Evolutionary conservation across 2,797 vertebrate species (phyloP).

Genomic region (Leptoclinus maculatus): DNA sequence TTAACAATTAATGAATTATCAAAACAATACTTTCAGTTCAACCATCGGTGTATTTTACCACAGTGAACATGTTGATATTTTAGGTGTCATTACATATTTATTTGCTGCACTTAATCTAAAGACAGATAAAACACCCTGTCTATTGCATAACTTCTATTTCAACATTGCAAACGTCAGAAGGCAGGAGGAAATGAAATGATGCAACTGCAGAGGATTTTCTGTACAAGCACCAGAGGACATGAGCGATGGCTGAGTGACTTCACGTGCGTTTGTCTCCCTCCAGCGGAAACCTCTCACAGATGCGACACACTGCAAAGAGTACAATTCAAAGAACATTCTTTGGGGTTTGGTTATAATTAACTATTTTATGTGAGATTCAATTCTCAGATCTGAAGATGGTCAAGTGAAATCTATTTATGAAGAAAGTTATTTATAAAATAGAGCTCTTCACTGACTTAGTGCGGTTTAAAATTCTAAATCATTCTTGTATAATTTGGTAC

Average conservation of each 20-base stretch:
- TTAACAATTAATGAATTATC: not conserved
- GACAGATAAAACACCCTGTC: not conserved
- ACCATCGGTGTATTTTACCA: not conserved
- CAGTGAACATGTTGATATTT: not conserved
- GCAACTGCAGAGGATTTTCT: conserved; percentile 59
- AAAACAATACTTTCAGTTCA: not conserved
- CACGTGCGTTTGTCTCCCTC: conserved; percentile 60
- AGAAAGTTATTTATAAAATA: not conserved
- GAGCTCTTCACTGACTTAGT: not conserved
- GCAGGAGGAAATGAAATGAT: conserved; percentile 60
- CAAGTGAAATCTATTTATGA: not conserved
- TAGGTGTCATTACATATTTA: not conserved
- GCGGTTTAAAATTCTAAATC: not conserved
- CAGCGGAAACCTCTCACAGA: conserved; percentile 44
- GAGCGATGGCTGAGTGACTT: not conserved
- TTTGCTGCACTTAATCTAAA: not conserved
- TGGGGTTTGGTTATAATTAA: not conserved
- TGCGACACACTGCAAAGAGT: not conserved
- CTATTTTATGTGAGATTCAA: not conserved
- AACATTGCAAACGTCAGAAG: conserved; percentile 35
- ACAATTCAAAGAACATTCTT: not conserved
- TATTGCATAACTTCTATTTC: conserved; percentile 56
- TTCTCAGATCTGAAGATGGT: not conserved
- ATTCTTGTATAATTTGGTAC: not conserved
- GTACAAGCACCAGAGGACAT: not conserved